phyloP scores from a whole-genome alignment of 2,113 vertebrate species.

The Rattus rattus region DNA sequence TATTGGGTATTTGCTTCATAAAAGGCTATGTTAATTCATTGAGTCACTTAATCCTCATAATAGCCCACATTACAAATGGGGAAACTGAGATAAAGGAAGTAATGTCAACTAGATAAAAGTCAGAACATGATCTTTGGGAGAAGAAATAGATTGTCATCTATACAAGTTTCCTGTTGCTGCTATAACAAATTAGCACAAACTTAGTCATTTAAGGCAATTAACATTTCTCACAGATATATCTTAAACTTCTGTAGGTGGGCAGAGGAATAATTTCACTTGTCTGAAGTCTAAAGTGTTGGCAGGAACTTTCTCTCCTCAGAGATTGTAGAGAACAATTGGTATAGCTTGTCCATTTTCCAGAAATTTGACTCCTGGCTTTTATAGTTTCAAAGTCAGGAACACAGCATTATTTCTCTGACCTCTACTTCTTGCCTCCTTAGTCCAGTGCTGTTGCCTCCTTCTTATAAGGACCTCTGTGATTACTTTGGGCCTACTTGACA shows the following conservation, averaged over 20 bases:
- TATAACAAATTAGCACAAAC: background rate
- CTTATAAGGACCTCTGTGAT: background rate
- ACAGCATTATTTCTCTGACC: background rate
- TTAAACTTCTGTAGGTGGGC: background rate
- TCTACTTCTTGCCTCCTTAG: background rate
- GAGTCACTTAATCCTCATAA: background rate
- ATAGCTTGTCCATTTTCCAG: background rate
- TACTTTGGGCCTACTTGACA: background rate
- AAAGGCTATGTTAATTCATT: background rate
- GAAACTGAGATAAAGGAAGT: background rate
- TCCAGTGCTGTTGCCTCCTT: background rate
- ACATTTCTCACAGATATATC: background rate
- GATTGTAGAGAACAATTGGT: background rate
- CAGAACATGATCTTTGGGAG: background rate
- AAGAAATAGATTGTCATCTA: background rate
- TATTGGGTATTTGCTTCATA: background rate
- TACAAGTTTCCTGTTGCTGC: background rate
- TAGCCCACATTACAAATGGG: background rate
- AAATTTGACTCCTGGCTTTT: background rate
- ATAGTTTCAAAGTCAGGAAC: background rate
- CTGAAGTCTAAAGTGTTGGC: background rate
- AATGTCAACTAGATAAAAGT: too few species aligned
- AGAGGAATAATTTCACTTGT: background rate
- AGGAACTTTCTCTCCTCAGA: background rate
- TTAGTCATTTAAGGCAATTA: background rate